phyloP scores from a whole-genome alignment of 2,113 vertebrate genomes.

The Neotragus pygmaeus region DNA sequence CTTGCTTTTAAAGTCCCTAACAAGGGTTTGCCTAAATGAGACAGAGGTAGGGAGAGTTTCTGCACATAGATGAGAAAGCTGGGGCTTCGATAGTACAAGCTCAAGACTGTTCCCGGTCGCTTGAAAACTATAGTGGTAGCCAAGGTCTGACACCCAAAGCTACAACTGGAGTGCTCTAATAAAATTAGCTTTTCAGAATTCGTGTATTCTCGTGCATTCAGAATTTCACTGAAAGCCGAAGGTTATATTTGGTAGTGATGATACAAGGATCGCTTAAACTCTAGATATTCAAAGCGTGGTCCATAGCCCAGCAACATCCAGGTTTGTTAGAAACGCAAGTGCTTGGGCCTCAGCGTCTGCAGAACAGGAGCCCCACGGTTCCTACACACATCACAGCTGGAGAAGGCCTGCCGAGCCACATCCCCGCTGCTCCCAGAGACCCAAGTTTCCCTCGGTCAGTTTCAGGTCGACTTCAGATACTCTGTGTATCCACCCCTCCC shows the following conservation, averaged over 20 bases:
- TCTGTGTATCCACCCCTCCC: not conserved
- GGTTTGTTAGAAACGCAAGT: not conserved
- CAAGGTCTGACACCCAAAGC: not conserved
- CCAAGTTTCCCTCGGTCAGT: too few relatives aligned
- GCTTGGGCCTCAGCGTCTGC: not conserved
- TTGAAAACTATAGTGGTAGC: not conserved
- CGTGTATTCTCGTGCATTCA: not conserved
- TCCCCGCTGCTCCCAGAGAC: not conserved
- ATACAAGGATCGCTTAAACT: not conserved
- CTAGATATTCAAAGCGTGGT: not conserved
- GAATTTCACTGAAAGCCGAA: not conserved
- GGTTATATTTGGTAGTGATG: not conserved
- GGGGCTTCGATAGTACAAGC: not conserved
- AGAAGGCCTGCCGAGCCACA: not conserved
- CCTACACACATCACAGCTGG: rapidly evolving
- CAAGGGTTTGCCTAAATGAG: not conserved
- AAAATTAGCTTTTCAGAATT: not conserved
- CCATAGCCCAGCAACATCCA: not conserved
- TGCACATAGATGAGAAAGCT: not conserved
- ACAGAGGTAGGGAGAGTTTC: not conserved
- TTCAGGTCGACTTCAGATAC: not conserved
- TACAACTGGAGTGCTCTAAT: not conserved
- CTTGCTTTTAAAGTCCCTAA: not conserved
- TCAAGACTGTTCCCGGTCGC: rapidly evolving
- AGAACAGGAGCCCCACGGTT: not conserved